Evolutionary conservation across 2,888 invertebrate genomes (phyloP).

Genomic region (Ypsolopha sequella): DNA sequence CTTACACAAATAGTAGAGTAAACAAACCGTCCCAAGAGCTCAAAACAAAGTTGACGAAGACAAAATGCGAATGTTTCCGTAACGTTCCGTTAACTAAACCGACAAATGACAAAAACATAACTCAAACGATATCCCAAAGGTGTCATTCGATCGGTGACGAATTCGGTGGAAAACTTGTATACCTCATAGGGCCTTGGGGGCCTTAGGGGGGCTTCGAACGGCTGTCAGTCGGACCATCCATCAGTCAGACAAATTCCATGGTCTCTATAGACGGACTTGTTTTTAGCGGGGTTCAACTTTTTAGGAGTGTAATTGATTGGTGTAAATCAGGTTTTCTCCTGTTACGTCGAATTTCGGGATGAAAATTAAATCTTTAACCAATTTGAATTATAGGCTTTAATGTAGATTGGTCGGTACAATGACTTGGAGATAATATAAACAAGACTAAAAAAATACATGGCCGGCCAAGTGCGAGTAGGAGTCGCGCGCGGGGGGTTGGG

Average conservation of each 20-base stretch:
- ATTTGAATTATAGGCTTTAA: background rate
- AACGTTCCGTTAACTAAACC: no score
- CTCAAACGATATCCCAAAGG: constrained; percentile 22
- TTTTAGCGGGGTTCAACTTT: background rate
- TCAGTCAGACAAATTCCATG: constrained; percentile 6
- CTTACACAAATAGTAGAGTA: no score
- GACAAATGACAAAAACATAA: no score
- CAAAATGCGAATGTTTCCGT: no score
- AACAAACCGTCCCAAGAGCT: no score
- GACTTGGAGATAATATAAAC: background rate
- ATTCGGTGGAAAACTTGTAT: constrained; percentile 31
- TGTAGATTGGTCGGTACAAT: background rate
- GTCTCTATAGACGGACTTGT: constrained; percentile 5
- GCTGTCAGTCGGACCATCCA: constrained; percentile 2
- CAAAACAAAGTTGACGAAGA: no score
- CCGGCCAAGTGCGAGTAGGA: no score
- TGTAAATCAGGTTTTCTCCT: background rate
- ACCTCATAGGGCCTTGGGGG: background rate
- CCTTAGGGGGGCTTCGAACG: background rate
- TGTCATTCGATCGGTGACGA: constrained; percentile 40
- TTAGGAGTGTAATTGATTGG: constrained; percentile 2
- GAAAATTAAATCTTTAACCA: background rate
- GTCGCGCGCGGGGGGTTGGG: no score
- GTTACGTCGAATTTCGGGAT: no score
- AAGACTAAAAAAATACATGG: no score